phyloP scores from a whole-genome alignment of 2,797 vertebrate genomes.

The Eidolon dupreanum region DNA sequence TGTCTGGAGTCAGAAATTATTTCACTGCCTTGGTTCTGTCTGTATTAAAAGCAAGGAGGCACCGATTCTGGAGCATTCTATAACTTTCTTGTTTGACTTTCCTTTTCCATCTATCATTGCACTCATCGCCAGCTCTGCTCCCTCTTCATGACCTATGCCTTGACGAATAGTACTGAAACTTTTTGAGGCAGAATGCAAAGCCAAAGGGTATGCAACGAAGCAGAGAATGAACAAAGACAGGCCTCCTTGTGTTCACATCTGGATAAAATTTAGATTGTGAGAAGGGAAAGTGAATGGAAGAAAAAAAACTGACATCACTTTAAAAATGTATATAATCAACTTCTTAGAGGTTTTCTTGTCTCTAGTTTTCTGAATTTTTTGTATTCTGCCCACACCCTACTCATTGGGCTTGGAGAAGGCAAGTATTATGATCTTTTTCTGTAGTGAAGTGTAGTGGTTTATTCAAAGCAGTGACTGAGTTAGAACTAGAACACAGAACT shows the following conservation, averaged over 20 bases:
- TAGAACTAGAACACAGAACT: background rate
- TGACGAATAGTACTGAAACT: background rate
- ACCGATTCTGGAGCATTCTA: background rate
- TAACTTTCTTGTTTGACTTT: background rate
- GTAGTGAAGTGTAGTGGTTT: background rate
- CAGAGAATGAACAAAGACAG: constrained; percentile 38
- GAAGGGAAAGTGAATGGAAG: constrained; percentile 27
- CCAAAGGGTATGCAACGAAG: background rate
- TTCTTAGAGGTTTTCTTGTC: background rate
- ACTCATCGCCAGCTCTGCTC: background rate
- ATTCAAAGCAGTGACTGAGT: background rate
- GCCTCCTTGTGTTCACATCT: constrained; percentile 47
- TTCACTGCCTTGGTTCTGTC: background rate
- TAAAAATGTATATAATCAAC: background rate
- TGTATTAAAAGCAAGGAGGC: background rate
- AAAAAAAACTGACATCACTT: background rate
- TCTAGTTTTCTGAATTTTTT: background rate
- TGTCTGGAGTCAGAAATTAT: background rate
- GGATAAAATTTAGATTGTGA: constrained; percentile 51
- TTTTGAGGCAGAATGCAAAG: constrained; percentile 23
- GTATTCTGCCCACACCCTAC: background rate
- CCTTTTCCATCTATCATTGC: background rate
- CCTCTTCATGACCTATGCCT: background rate
- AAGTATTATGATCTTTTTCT: background rate
- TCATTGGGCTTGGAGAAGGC: background rate